Evolutionary conservation across 2,113 vertebrate species (phyloP), one percentile per base, ranked within the genome.

Genomic region (Ariopsis seemanni): DNA sequence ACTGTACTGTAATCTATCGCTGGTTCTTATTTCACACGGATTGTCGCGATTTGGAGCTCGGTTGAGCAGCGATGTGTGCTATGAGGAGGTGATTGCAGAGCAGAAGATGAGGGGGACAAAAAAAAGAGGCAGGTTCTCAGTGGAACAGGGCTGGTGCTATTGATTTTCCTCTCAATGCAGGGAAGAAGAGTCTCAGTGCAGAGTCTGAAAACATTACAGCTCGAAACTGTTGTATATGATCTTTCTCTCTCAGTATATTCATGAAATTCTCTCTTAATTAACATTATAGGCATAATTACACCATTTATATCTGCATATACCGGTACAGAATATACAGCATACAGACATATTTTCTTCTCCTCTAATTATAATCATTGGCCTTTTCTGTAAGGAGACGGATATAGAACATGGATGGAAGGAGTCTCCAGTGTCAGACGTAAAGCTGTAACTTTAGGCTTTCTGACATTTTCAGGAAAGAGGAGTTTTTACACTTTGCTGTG

Each of bases 71-170:
- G 81, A 65, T 18, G 60, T n/a, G 50, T 7, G 22, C 75, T 57
- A 53, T 71, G 72, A 88, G 55, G 75, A 88, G 83, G 62, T 83
- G 84, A 88, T 86, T 81, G 87, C 88, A 34, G 86, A 83, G 74
- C 63, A 17, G 74, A 55, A 63, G 57, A 85, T 48, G 57, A 91
- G 82, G 25, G 0, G n/a, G 6, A 80, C 53, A n/a, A 34, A 9
- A 48, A 90, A 91, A 89, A 93, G 89, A 90, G 71, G 86, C 72
- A 85, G 89, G 42, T 75, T 81, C 82, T 82, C 18, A 17, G 69
- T 53, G 83, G 80, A 87, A 55, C 78, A 62, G 52, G 27, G 50
- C 50, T 42, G 77, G 58, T 34, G 25, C 52, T 77, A 87, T 89
- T 72, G 89, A 89, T 85, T 89, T 75, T 65, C 77, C n/a, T 82